phyloP scores from a whole-genome alignment of 2,888 invertebrate species.

The Caenorhabditis japonica region DNA sequence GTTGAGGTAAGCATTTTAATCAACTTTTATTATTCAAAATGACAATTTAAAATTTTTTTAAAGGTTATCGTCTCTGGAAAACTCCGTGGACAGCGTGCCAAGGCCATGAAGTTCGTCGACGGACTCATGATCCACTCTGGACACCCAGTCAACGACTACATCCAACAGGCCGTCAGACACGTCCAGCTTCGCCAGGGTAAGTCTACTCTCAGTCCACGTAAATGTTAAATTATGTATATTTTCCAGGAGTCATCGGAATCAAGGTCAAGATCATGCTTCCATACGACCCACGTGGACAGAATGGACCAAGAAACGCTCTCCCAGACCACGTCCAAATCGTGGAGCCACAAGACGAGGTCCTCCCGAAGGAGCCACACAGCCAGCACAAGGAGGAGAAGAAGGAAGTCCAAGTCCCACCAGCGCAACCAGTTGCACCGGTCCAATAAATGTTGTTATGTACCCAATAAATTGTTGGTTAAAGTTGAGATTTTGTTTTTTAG shows the following conservation, averaged over 20 bases:
- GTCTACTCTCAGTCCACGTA: neutral
- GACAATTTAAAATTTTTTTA: slow-evolving; percentile 5
- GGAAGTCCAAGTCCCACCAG: slow-evolving; percentile 53
- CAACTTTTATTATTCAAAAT: neutral
- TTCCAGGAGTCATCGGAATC: slow-evolving; percentile 82
- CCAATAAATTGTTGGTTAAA: slow-evolving; percentile 57
- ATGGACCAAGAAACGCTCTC: slow-evolving; percentile 95
- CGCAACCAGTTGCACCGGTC: slow-evolving; percentile 57
- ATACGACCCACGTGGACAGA: slow-evolving; percentile 96
- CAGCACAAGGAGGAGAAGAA: slow-evolving; percentile 75
- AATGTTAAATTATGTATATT: neutral
- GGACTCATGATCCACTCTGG: slow-evolving; percentile 99
- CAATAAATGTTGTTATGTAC: slow-evolving; percentile 57
- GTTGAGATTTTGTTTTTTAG: slow-evolving; percentile 18
- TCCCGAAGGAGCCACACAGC: slow-evolving; percentile 71
- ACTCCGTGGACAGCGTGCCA: slow-evolving; percentile 97
- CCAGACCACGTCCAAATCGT: slow-evolving; percentile 93
- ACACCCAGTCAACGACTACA: slow-evolving; percentile 97
- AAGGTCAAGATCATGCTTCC: slow-evolving; percentile 99
- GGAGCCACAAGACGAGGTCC: slow-evolving; percentile 92
- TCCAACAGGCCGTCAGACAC: slow-evolving; percentile 97
- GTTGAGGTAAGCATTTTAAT: slow-evolving; percentile 69
- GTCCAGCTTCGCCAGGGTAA: slow-evolving; percentile 92
- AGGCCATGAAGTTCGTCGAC: slow-evolving; percentile 99
- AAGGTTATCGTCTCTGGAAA: slow-evolving; percentile 97